These are phyloP conservation scores for Parelbella ahira DNA, from an alignment of 2,888 invertebrate genomes.

Conservation along the genomic window DNA sequence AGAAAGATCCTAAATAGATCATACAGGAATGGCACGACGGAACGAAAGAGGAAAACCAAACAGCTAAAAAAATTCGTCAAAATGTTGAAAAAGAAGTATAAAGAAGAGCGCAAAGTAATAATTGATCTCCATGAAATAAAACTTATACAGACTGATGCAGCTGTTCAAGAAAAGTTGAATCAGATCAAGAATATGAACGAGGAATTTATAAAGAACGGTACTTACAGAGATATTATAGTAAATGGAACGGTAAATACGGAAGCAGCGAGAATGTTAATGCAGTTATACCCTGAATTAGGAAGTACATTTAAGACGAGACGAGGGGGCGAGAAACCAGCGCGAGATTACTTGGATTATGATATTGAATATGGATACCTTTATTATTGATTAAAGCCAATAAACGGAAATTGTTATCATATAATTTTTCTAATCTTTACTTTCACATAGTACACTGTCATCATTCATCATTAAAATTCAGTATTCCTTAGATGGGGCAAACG, in stretches of 20 bases:
- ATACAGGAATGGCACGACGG: conserved; percentile 50
- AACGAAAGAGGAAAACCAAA: conserved; percentile 53
- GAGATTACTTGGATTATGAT: conserved; percentile 51
- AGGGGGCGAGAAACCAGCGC: conserved; percentile 21
- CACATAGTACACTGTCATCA: too few species aligned
- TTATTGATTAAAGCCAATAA: too few species aligned
- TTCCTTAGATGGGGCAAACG: too few species aligned
- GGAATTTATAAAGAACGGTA: conserved; percentile 47
- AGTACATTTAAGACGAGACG: conserved; percentile 36
- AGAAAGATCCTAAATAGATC: conserved; percentile 47
- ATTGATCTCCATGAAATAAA: conserved; percentile 52
- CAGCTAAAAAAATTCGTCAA: conserved; percentile 58
- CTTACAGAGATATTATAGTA: conserved; percentile 53
- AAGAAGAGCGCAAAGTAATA: conserved; percentile 50
- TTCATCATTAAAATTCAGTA: too few species aligned
- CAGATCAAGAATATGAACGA: conserved; percentile 46
- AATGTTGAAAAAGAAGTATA: conserved; percentile 53
- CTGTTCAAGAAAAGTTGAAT: conserved; percentile 40
- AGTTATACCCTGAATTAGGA: conserved; percentile 53
- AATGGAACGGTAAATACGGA: conserved; percentile 48
- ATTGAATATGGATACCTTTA: conserved; percentile 60
- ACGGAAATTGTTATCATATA: too few species aligned
- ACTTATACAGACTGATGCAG: conserved; percentile 47
- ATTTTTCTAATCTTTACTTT: too few species aligned
- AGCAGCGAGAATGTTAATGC: conserved; percentile 42